Base-by-base conservation (phyloP, 2,797 vertebrate genomes). In the Microctenopoma lineatum region DNA sequence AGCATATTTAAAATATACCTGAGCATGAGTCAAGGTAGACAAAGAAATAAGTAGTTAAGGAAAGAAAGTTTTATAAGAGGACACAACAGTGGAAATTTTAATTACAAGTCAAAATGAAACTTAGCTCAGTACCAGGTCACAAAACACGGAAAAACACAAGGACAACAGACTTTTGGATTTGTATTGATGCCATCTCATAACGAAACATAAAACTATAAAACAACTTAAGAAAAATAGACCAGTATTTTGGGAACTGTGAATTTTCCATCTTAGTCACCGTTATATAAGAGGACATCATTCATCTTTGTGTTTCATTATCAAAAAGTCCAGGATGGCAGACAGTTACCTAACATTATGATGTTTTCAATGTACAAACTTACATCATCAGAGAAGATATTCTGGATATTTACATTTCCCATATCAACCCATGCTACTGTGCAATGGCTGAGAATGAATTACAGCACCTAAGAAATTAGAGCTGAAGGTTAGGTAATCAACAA, bases 21-120 rank as follows among this genome's bases (percentile, higher is more conserved):
- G 6, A 41, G 0, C 8, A 42, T 59, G 29, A 5, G 7, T 5
- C 29, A 32, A 1, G 14, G 21, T 25, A 47, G 15, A 29, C 11
- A 67, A n/a, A 9, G 1, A 56, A 32, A 14, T 4, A 8, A 12
- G 13, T 8, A 46, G 26, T 36, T n/a, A 29, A 29, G 38, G 5
- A 41, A 2, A n/a, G 44, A 45, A 62, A 7, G 21, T 21, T 21
- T 21, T 21, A 29, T n/a, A 53, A 34, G 2, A 3, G 18, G 18
- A 10, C 1, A 12, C 12, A 4, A 12, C 12, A 41, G 10, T 2
- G 10, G 47, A 25, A n/a, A 1, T 4, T 26, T 0, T 15, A 21
- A 21, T 21, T 21, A 21, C n/a, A 15, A 3, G 10, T 66, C 53
- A 71, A 5, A 65, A 38, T 4, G n/a, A 73, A 70, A 53, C 26